Evolutionary conservation across 2,113 vertebrate species (phyloP).

Genomic region (Nothocercus julius): DNA sequence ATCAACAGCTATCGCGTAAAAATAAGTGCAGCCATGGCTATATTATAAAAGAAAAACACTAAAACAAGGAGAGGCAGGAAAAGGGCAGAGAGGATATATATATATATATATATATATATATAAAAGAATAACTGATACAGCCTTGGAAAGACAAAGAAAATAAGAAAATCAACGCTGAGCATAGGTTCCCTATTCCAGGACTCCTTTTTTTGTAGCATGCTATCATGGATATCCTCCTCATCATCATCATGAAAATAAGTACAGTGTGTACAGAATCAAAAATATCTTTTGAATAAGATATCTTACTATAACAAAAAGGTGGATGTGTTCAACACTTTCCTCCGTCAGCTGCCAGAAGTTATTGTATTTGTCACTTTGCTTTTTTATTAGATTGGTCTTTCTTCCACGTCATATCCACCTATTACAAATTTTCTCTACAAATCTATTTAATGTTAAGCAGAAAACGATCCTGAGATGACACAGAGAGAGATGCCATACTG

Average conservation of each 20-base stretch:
- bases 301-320: not conserved
- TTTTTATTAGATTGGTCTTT: constrained; percentile 21
- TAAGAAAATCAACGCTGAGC: not conserved
- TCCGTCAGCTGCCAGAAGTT: not conserved
- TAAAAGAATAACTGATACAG: not conserved
- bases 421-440: not conserved
- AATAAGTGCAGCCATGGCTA: not conserved
- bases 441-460: not conserved
- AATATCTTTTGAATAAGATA: not conserved
- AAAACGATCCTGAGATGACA: not conserved
- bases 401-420: not conserved
- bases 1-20: constrained; percentile 26
- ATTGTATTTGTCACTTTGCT: not conserved
- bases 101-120: not conserved
- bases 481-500: not conserved
- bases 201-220: not conserved
- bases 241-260: not conserved
- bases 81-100: not conserved
- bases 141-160: not conserved
- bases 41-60: not conserved
- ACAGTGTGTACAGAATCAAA: not conserved
- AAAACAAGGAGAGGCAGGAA: not conserved
- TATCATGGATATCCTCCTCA: not conserved
- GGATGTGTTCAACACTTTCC: not conserved
- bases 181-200: not conserved